Base-by-base conservation (phyloP, 2,888 invertebrate genomes). In the Nomada lathburiana region DNA sequence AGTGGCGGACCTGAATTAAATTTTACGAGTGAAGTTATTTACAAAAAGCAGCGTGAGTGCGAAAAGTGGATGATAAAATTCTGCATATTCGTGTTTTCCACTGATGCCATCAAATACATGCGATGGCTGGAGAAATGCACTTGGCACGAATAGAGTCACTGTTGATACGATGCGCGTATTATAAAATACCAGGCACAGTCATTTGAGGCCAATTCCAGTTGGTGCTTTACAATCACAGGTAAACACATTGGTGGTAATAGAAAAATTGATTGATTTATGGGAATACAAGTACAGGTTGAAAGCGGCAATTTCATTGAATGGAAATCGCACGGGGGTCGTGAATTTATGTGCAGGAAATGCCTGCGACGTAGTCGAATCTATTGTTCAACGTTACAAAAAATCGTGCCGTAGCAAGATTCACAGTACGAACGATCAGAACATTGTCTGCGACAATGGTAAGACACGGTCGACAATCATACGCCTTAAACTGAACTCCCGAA, bases 301-400 rank as follows among this genome's bases (percentile, higher is more conserved):
- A 62, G 52, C 42, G 55, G 57, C 71, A 62, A 71, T 71, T 71
- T 71, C 63, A 71, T 71, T 71, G 52, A 71, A 71, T 71, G 71
- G 62, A 71, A 62, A 71, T 71, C 36, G 62, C 18, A 23, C 42
- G 42, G 23, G 2, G 52, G 9, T 42, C 4, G 59, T 50, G 50
- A 23, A 71, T 36, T 71, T 71, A 62, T 62, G 36, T 13, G 36
- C 23, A 71, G 68, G 57, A 68, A 68, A 26, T 23, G 68, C 55
- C 23, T 23, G 47, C 55, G 53, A 23, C 23, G 7, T 23, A 42
- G 11, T 5, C 42, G 55, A 18, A 68, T 69, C 57, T 69, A 69
- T 69, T 69, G 68, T 69, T 69, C 57, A 18, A 3, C 26, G 44
- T 44, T 53, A 7, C 13, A 26, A 69, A 69, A 57, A 69, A 69